Evolutionary conservation across 2,113 vertebrate species (phyloP).

Genomic region (Galeopterus variegatus): DNA sequence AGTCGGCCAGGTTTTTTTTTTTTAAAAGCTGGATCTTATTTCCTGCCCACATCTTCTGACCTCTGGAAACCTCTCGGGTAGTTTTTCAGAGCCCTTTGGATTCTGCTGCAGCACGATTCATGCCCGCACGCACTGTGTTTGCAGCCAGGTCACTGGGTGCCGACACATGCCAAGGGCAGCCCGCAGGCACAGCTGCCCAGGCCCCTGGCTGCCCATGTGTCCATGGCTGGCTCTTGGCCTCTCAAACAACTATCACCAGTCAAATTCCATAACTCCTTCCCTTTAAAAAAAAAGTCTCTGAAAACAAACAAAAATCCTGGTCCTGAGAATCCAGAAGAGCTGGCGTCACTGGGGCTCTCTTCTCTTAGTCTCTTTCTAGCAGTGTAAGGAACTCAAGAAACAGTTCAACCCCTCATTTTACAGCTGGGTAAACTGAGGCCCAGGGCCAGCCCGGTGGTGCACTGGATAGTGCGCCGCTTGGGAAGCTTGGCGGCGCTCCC

Average conservation of each 20-base stretch:
- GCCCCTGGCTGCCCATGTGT: fast-evolving
- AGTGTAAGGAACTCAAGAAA: neutral
- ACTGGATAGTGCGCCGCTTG: too few relatives aligned
- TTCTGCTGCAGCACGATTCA: fast-evolving
- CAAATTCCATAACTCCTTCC: neutral
- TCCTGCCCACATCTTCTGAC: slow-evolving; percentile 16
- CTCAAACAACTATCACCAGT: neutral
- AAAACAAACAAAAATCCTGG: neutral
- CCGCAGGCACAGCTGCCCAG: neutral
- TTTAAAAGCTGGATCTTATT: neutral
- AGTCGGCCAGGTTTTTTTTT: fast-evolving
- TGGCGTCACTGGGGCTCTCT: fast-evolving
- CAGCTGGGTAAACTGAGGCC: slow-evolving; percentile 28
- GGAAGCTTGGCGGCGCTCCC: too few relatives aligned
- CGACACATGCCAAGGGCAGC: neutral
- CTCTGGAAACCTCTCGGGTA: neutral
- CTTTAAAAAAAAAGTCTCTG: neutral
- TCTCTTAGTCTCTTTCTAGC: neutral
- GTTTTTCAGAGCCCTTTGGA: neutral
- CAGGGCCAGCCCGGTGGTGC: too few relatives aligned
- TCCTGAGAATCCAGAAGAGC: too few relatives aligned
- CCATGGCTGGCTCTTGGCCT: neutral
- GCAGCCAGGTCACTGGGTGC: neutral
- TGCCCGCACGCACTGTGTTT: neutral
- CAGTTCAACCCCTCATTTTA: fast-evolving